Percentiles rank a stretch among this genome's conserved stretches.
Evolutionary conservation across 53 echinoderm and acorn worm genomes (phyloP).

Genomic region (Antedon mediterranea): DNA sequence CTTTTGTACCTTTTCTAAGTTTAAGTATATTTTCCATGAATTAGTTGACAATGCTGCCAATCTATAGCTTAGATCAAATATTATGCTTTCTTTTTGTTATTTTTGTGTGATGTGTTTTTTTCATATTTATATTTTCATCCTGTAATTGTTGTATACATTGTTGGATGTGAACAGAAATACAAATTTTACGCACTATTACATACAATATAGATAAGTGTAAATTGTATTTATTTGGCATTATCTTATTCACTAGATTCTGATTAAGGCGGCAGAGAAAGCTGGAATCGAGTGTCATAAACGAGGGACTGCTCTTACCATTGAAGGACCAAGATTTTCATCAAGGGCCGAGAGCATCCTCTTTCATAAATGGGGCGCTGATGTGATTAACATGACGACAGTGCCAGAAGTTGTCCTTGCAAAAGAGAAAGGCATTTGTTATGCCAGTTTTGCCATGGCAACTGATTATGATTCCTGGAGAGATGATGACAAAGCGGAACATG

Average conservation of each 20-base stretch:
- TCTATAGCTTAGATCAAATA: no score
- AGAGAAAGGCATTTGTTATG: slow-evolving; percentile 69
- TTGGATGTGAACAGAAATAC: no score
- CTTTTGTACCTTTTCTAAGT: no score
- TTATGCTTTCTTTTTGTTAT: no score
- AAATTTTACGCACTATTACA: not conserved
- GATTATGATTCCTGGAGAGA: slow-evolving; percentile 95
- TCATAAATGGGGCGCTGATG: slow-evolving; percentile 47
- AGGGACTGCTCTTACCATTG: slow-evolving; percentile 71
- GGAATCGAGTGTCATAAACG: slow-evolving; percentile 32
- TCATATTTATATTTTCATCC: no score
- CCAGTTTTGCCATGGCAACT: slow-evolving; percentile 69
- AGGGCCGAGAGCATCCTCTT: slow-evolving; percentile 80
- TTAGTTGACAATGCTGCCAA: no score
- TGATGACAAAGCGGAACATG: slow-evolving; percentile 34
- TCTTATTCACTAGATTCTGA: slow-evolving; percentile 25
- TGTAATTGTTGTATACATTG: no score
- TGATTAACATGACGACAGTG: slow-evolving; percentile 95
- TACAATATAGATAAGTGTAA: not conserved
- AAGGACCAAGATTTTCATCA: slow-evolving; percentile 80
- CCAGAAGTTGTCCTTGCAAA: slow-evolving; percentile 86
- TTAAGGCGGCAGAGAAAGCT: slow-evolving; percentile 32
- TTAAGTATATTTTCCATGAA: no score
- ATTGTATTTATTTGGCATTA: not conserved
- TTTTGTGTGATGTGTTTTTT: no score